Evolutionary conservation across 2,888 invertebrate species (phyloP), one percentile per base, ranked within the genome.

Genomic region (Melanotus villosus): DNA sequence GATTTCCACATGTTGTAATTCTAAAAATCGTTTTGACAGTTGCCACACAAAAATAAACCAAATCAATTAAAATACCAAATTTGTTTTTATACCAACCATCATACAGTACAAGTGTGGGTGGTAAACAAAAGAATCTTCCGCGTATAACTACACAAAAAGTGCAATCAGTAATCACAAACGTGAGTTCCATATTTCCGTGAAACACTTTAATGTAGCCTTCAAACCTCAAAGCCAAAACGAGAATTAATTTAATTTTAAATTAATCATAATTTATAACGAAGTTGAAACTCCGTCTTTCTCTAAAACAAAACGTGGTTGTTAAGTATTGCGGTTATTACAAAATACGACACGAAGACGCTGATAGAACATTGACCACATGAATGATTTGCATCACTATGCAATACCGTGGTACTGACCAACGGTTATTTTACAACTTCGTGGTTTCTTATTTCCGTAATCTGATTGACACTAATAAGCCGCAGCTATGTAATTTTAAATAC

Each of bases 281-380:
- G n/a, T 10, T 6, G 12, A 38, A 10, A 38, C n/a, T 38, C 5
- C 5, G 45, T n/a, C n/a, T 26, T 26, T 26, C 26, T 26, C 26
- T 7, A 26, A 26, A 26, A 26, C 26, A 26, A 26, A 26, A 26
- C 4, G 7, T 26, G 4, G 7, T 26, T 26, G 4, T 26, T 26
- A n/a, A n/a, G 26, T 26, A 26, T 23, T 45, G 45, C 9, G 45
- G 45, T 32, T 32, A n/a, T 52, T 52, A n/a, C 32, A 52, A 32
- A 47, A 19, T 32, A 21, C n/a, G 45, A 58, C 45, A 18, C 23
- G 38, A 7, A 34, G 26, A 41, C 52, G 32, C 36, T 19, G 45
- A 62, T 62, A 50, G 23, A 36, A 50, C 50, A 36, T 52, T 34
- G n/a, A 62, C 62, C 62, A 38, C 62, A 62, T 50, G 47, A 50